These are phyloP conservation scores for Irena cyanogastra DNA, from an alignment of 2,113 vertebrate species.

Conservation along the genomic window DNA sequence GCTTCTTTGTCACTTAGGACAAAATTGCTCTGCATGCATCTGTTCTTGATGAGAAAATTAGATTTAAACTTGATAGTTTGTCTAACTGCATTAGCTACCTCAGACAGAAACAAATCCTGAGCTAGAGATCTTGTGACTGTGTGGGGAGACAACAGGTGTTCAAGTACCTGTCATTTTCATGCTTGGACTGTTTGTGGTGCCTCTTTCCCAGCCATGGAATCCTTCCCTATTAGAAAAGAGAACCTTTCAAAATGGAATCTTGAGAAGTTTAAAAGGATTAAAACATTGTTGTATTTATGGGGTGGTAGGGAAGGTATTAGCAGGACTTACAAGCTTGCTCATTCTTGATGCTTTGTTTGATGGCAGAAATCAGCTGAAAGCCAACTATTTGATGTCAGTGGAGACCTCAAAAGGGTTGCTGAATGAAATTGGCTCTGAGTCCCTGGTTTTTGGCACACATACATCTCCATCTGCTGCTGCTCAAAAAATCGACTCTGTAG, in stretches of 20 bases:
- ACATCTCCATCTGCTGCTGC: constrained; percentile 70
- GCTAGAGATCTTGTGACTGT: background rate
- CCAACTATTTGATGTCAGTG: constrained; percentile 84
- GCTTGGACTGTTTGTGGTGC: background rate
- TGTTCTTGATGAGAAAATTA: background rate
- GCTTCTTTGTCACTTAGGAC: background rate
- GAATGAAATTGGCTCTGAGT: constrained; percentile 84
- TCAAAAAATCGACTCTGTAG: constrained; percentile 85
- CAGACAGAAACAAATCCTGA: background rate
- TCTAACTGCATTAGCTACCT: background rate
- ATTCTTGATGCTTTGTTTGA: background rate
- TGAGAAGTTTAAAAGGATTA: background rate
- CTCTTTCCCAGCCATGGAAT: background rate
- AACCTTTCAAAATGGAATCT: background rate
- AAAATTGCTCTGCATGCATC: background rate
- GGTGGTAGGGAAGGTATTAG: background rate
- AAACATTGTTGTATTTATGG: background rate
- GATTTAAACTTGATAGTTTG: background rate
- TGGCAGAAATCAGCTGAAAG: constrained; percentile 85
- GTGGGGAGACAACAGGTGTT: background rate
- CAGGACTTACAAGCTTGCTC: background rate
- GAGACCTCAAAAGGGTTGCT: constrained; percentile 84
- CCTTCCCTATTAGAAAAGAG: background rate
- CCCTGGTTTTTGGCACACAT: constrained; percentile 78
- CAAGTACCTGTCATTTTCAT: background rate